Conservation (phyloP, 2,113 vertebrate genomes). For the Tursiops truncatus region DNA sequence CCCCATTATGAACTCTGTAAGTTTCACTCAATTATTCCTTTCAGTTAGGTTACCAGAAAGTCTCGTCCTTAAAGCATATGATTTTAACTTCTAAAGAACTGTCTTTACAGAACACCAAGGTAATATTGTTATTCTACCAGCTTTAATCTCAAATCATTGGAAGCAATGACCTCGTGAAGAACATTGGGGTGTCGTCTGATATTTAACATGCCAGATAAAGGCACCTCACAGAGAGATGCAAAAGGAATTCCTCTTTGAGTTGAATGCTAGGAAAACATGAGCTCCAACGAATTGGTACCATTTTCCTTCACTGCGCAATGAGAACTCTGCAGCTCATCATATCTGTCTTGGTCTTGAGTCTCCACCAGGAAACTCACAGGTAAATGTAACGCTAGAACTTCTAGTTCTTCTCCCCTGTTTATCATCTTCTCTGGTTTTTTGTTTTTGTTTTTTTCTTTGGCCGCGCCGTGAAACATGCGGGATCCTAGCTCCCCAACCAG, state of each 20-base stretch:
- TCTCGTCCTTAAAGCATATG: not conserved
- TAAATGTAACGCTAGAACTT: too few relatives aligned
- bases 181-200: accelerated
- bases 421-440: not conserved
- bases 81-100: not conserved
- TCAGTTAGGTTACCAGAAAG: not conserved
- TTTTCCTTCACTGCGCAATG: not conserved
- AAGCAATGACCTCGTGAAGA: too few relatives aligned
- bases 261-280: not conserved
- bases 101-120: not conserved
- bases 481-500: not conserved
- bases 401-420: accelerated
- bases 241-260: not conserved
- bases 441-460: too few relatives aligned
- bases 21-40: not conserved
- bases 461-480: too few relatives aligned
- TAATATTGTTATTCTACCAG: not conserved
- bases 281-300: accelerated
- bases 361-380: not conserved
- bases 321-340: not conserved
- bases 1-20: not conserved
- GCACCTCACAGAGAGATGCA: accelerated
- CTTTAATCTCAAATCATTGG: not conserved
- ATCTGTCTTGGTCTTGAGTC: not conserved
- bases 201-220: not conserved